These are phyloP conservation scores for Cancer borealis DNA, from an alignment of 2,888 invertebrate species.

Conservation along the genomic window DNA sequence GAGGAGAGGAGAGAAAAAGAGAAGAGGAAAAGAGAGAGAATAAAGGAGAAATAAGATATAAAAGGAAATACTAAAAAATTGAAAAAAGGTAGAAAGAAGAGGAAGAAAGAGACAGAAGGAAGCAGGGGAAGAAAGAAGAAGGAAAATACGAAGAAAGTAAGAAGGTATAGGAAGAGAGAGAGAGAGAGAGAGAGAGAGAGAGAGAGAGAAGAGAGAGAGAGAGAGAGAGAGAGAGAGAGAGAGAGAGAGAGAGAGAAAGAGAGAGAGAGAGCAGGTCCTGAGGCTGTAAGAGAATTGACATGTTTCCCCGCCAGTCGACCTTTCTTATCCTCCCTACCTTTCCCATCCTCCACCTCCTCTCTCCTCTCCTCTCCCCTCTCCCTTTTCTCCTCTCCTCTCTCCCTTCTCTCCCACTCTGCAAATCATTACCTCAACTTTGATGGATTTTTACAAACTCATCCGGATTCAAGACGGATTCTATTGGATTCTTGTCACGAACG, in stretches of 20 bases:
- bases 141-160: not conserved
- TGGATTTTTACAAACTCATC: no score
- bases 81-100: not conserved
- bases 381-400: not conserved
- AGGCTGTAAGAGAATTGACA: not conserved
- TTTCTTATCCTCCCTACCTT: not conserved
- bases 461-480: no score
- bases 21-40: not conserved
- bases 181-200: not conserved
- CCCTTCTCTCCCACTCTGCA: not conserved
- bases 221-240: no score
- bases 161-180: not conserved
- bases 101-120: not conserved
- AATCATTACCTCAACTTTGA: no score
- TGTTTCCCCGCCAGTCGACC: not conserved
- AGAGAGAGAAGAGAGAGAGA: no score
- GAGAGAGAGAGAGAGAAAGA: not conserved
- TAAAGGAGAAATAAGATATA: not conserved
- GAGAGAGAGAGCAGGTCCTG: no score
- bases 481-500: no score
- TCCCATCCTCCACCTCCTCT: not conserved
- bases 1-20: not conserved
- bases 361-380: not conserved
- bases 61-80: no score
- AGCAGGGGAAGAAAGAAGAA: not conserved